These are phyloP conservation scores for Actenoides lindsayi DNA, from an alignment of 2,113 vertebrate species.

Conservation along the genomic window DNA sequence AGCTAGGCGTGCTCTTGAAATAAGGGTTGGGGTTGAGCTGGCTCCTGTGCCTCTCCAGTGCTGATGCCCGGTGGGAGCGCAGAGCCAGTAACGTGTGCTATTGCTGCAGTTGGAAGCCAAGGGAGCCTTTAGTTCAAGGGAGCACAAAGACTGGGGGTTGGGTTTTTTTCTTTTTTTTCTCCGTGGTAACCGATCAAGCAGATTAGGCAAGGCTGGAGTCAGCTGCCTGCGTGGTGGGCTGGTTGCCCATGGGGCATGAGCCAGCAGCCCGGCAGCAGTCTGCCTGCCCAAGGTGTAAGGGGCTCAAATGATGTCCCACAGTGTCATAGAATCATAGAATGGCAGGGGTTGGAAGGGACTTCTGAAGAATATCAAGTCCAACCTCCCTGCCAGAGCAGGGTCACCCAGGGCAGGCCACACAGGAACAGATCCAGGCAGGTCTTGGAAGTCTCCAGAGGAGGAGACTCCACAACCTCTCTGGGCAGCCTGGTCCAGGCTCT, in stretches of 20 bases:
- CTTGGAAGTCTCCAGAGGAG: too few relatives aligned
- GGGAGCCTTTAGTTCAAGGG: neutral
- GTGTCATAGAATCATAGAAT: too few relatives aligned
- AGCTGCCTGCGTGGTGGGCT: neutral
- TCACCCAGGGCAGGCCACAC: too few relatives aligned
- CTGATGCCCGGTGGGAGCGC: accelerated
- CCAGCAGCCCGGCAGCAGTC: neutral
- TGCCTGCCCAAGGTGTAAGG: neutral
- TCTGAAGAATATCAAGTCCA: too few relatives aligned
- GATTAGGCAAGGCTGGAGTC: neutral
- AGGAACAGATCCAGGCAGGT: too few relatives aligned
- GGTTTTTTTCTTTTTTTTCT: neutral
- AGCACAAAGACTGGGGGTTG: neutral
- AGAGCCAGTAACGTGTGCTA: accelerated
- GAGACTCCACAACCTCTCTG: too few relatives aligned
- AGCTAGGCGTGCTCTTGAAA: neutral
- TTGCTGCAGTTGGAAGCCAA: neutral
- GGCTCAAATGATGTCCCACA: accelerated
- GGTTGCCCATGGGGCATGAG: accelerated
- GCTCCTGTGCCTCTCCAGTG: accelerated
- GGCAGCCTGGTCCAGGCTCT: too few relatives aligned
- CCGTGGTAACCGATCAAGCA: neutral
- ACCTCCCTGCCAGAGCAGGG: too few relatives aligned
- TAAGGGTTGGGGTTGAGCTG: neutral
- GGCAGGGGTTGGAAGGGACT: too few relatives aligned